phyloP scores from a whole-genome alignment of 2,113 vertebrate species.

The Apodemus speciosus region DNA sequence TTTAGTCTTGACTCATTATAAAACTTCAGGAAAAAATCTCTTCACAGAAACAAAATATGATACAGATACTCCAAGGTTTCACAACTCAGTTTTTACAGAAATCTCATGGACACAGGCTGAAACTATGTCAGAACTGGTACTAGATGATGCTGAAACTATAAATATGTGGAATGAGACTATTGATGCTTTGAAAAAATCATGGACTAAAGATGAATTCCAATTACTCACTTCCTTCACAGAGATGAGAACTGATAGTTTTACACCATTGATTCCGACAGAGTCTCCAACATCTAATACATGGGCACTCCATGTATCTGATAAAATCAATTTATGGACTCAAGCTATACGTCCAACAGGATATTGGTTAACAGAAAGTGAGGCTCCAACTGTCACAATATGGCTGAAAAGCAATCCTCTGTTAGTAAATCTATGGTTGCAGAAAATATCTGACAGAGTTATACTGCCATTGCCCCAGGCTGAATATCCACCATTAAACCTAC shows the following conservation, averaged over 20 bases:
- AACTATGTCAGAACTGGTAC: not conserved
- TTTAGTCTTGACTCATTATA: not conserved
- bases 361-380: too few relatives aligned
- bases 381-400: not conserved
- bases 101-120: not conserved
- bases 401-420: not conserved
- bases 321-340: not conserved
- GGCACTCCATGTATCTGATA: not conserved
- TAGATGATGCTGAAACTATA: not conserved
- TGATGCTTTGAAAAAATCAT: not conserved
- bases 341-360: not conserved
- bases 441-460: not conserved
- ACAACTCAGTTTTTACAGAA: not conserved
- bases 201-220: not conserved
- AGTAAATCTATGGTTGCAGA: not conserved
- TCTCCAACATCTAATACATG: not conserved
- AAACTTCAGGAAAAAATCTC: not conserved
- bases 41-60: not conserved
- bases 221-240: not conserved
- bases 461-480: not conserved
- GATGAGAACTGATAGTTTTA: not conserved
- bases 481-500: not conserved
- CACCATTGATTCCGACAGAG: not conserved
- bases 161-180: too few relatives aligned
- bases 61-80: not conserved